A percentile compares a stretch with the other conserved stretches of the same genome.
Conservation (phyloP, 2,113 vertebrate genomes). For the Neopipo cinnamomea region DNA sequence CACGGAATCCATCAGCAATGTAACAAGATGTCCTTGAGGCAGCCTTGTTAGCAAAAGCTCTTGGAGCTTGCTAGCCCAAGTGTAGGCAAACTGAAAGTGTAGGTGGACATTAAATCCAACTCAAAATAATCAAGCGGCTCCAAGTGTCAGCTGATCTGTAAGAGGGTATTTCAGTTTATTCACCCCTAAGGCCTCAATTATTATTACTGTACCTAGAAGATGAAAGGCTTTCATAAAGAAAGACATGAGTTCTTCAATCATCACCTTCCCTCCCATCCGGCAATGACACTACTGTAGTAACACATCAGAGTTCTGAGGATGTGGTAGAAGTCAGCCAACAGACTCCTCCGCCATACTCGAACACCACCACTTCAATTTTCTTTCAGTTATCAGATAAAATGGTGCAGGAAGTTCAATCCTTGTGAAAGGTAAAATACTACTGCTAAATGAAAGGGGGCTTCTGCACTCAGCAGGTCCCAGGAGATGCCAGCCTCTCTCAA, state of each 20-base stretch:
- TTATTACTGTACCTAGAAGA: neutral
- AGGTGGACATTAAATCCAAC: neutral
- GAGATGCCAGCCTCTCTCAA: neutral
- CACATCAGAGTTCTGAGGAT: neutral
- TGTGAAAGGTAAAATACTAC: neutral
- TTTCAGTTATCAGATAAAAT: neutral
- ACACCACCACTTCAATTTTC: neutral
- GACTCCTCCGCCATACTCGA: neutral
- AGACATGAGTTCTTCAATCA: neutral
- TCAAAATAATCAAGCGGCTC: neutral
- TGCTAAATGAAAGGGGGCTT: neutral
- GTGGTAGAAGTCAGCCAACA: neutral
- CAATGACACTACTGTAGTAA: neutral
- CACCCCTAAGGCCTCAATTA: neutral
- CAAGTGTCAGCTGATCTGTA: neutral
- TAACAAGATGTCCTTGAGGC: neutral
- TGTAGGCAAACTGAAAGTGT: neutral
- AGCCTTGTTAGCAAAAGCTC: neutral
- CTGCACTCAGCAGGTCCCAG: neutral
- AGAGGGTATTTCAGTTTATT: neutral
- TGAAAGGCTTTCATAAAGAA: neutral
- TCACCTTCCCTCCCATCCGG: neutral
- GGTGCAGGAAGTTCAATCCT: neutral
- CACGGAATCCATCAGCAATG: neutral
- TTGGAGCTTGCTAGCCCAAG: neutral